Conservation (phyloP, 37 sponge, comb jelly and placozoan genomes). For the Beroe ovata region DNA sequence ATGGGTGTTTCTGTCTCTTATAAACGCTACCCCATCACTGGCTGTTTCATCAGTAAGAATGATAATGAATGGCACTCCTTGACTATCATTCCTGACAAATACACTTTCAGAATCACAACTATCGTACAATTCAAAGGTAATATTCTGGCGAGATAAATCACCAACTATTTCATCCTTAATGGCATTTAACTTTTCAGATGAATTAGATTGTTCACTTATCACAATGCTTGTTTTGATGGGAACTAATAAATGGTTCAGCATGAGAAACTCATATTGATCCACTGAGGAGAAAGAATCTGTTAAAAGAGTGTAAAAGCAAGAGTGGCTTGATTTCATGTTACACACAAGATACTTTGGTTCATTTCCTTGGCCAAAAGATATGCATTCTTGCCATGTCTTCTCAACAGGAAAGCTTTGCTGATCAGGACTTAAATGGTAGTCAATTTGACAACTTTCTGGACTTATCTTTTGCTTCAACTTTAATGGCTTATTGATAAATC, state of each 20-base stretch:
- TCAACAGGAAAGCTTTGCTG: background rate
- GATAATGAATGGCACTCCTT: slow-evolving; percentile 13
- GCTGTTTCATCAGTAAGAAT: background rate
- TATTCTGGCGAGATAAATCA: background rate
- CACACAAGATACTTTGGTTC: background rate
- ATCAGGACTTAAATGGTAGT: background rate
- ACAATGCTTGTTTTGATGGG: slow-evolving; percentile 36
- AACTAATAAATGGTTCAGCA: background rate
- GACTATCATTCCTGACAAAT: background rate
- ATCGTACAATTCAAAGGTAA: background rate
- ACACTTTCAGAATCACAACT: background rate
- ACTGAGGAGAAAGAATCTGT: slow-evolving; percentile 12
- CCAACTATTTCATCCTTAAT: background rate
- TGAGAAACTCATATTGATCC: slow-evolving; percentile 8
- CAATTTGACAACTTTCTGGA: slow-evolving; percentile 17
- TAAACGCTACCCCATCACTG: background rate
- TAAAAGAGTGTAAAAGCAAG: slow-evolving; percentile 10
- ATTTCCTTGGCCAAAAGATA: too few species aligned
- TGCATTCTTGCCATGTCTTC: background rate
- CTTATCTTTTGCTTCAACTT: background rate
- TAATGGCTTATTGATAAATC: slow-evolving; percentile 5
- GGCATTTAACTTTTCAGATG: background rate
- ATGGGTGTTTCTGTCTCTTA: slow-evolving; percentile 61
- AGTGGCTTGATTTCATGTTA: slow-evolving; percentile 2
- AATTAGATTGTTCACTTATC: background rate